phyloP scores from a whole-genome alignment of 2,113 vertebrate genomes.

The Mastomys natalensis region DNA sequence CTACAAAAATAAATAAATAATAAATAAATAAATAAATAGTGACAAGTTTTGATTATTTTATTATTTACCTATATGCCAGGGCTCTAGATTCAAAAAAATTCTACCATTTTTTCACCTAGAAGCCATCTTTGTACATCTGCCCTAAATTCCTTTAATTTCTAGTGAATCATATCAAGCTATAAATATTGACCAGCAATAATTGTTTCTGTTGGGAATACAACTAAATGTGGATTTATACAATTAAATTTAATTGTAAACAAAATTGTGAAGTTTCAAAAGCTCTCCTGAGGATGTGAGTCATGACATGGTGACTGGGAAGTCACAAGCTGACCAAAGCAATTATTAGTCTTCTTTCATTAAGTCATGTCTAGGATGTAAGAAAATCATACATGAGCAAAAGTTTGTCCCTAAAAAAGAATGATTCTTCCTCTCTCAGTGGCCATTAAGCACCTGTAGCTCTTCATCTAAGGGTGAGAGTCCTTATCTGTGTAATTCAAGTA shows the following conservation, averaged over 20 bases:
- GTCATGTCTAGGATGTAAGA: constrained; percentile 69
- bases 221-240: too few species aligned
- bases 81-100: neutral
- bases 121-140: neutral
- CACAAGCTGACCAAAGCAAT: constrained; percentile 43
- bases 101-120: neutral
- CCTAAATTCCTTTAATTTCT: constrained; percentile 1
- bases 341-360: constrained; percentile 69
- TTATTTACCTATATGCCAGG: neutral
- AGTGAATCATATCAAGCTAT: neutral
- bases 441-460: neutral
- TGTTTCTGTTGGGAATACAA: constrained; percentile 6
- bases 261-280: neutral
- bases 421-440: neutral
- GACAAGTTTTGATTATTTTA: neutral
- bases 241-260: neutral
- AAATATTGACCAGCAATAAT: neutral
- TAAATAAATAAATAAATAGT: neutral
- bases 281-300: constrained; percentile 40
- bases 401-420: neutral
- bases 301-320: constrained; percentile 34
- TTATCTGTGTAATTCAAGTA: constrained; percentile 54
- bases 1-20: neutral
- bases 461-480: neutral
- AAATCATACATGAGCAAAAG: constrained; percentile 55